Base-by-base conservation (phyloP, 2,113 vertebrate genomes). In the Cyprinus carpio region DNA sequence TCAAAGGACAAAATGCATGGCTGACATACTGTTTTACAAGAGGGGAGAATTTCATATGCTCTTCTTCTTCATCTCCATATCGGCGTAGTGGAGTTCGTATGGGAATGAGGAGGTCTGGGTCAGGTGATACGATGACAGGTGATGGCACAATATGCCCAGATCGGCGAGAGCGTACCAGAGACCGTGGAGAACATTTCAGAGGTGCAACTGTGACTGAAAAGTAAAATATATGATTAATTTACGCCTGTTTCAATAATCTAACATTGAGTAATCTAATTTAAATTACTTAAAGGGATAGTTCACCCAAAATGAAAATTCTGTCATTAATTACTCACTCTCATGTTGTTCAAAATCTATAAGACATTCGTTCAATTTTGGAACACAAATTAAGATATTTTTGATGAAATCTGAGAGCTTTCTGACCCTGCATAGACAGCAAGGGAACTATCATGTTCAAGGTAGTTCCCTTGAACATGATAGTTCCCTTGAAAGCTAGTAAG, bases 51-150 rank as follows among this genome's bases (percentile, higher is more conserved):
- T 83, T 92, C 87, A 88, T 64, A 40, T 74, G 82, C 10, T 88
- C 91, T 75, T 85, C 95, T 8, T 89, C 92, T 27, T 93, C 91
- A 0, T 94, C 93, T 25, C 91, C 90, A 75, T 90, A 93, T 67
- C 89, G 77, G 27, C 91, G 58, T 58, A 91, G 90, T 3, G 93
- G 87, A 15, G 89, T 10, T 64, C 92, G 84, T 16, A 92, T 92
- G 1, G 93, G 94, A 40, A 94, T 91, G 65, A 95, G 91, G 83
- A 95, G 88, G 84, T 95, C 94, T 0, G 94, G 94, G 60, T 94
- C 94, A 7, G 88, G 31, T 1, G 92, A 92, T 25, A 90, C 84
- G 65, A 93, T 87, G 18, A 91, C 6, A 0, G 85, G n/a, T 67
- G 90, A 72, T 64, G 89, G 92, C 75, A 88, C 74, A 15, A 92